Evolutionary conservation across 2,113 vertebrate genomes (phyloP).

Genomic region (Nyctereutes procyonoides): DNA sequence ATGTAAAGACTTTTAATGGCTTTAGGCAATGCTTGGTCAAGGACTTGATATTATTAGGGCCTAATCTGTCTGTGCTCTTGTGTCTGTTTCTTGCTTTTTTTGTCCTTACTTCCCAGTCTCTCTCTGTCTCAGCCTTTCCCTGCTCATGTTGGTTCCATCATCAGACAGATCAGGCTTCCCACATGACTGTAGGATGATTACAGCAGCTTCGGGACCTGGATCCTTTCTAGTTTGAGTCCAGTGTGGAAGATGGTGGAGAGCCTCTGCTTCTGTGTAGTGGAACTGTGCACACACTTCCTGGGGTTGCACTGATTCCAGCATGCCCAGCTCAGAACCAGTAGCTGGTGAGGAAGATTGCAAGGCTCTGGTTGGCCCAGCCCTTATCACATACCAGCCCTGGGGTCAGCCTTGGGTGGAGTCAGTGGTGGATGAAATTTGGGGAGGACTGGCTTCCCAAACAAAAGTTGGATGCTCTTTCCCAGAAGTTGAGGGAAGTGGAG

Average conservation of each 20-base stretch:
- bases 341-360: background rate
- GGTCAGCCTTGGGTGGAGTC: background rate
- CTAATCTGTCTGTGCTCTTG: background rate
- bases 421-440: background rate
- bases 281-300: background rate
- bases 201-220: background rate
- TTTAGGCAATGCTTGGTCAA: background rate
- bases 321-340: background rate
- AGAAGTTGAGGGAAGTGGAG: background rate
- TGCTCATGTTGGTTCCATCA: background rate
- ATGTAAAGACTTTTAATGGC: background rate
- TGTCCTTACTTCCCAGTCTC: background rate
- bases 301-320: too few species aligned
- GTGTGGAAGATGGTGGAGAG: background rate
- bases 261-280: background rate
- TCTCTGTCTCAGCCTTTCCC: background rate
- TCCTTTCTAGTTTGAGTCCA: background rate
- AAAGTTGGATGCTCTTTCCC: background rate
- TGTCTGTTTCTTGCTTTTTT: background rate
- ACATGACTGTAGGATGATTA: background rate
- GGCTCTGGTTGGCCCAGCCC: background rate
- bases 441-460: background rate
- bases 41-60: background rate
- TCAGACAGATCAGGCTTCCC: background rate
- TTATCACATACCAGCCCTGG: background rate